Base-by-base conservation (phyloP, 2,888 invertebrate genomes). In the Ferrisia virgata region DNA sequence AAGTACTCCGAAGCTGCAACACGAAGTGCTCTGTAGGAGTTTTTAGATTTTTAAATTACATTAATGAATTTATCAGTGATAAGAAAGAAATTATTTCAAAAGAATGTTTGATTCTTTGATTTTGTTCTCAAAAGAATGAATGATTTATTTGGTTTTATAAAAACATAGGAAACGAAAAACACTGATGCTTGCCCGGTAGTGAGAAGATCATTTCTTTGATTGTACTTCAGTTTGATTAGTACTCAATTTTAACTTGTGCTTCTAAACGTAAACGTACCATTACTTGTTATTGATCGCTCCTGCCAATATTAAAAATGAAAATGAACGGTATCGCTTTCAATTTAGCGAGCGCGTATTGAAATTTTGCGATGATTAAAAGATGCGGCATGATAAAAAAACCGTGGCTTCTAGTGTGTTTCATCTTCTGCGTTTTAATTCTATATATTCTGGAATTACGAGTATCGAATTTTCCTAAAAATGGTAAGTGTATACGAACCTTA, bases 291-390 rank as follows among this genome's bases (percentile, higher is more conserved):
- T 31, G 64, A 64, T 64, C 28, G 25, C 28, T 2, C 13, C 15
- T 15, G 11, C 28, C 31, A 28, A 64, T 64, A 15, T 64, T 15
- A 64, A 28, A 64, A 64, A 64, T 64, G 28, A 28, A 25, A 31
- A 11, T 64, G 31, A 31, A 64, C 28, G 2, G 28, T 28, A 28
- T 13, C 6, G 64, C 5, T 28, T 13, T 15, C 13, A 13, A 1
- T 18, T 64, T 64, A 64, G 15, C 15, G 64, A 28, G 28, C 28
- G 9, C 40, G 43, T 79, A 43, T n/a, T 80, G 18, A 53, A 31
- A 15, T 13, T 47, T 11, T 47, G 80, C 43, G 6, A 83, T 83
- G 83, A 31, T 83, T 40, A 72, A 43, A 40, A 83, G 83, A 83
- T 83, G 72, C 33, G 28, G 72, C 33, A 13, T 72, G 25, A 40